These are phyloP conservation scores for Pelvicachromis taeniatus DNA, from an alignment of 2,113 vertebrate species.

Conservation along the genomic window DNA sequence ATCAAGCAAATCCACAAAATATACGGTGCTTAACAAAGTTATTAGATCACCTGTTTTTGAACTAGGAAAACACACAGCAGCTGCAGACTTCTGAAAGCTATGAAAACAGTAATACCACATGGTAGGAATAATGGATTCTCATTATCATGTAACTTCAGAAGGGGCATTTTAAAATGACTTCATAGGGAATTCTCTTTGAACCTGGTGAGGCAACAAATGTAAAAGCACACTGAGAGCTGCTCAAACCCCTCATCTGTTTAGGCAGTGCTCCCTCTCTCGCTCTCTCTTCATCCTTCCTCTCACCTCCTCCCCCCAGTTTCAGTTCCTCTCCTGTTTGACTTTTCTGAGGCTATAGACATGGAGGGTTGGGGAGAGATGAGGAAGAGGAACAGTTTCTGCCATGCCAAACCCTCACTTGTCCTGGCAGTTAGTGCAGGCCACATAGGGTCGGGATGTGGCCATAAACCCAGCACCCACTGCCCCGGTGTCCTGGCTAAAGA, in stretches of 20 bases:
- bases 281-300: conserved; percentile 1
- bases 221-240: not conserved
- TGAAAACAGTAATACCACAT: not conserved
- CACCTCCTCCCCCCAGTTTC: conserved; percentile 51
- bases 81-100: not conserved
- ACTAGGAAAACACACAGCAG: not conserved
- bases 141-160: not conserved
- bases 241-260: not conserved
- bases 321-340: conserved; percentile 60
- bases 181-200: not conserved
- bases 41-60: not conserved
- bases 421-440: conserved; percentile 47
- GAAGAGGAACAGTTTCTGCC: conserved; percentile 33
- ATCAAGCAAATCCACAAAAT: not conserved
- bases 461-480: conserved; percentile 1
- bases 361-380: not conserved
- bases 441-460: conserved; percentile 57
- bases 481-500: conserved; percentile 41
- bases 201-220: not conserved
- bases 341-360: conserved; percentile 1
- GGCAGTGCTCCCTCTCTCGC: not conserved
- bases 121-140: not conserved
- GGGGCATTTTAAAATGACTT: not conserved
- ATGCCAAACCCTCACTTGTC: conserved; percentile 57
- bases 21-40: not conserved